Base-by-base conservation (phyloP, 2,888 invertebrate genomes). In the Meganola albula region DNA sequence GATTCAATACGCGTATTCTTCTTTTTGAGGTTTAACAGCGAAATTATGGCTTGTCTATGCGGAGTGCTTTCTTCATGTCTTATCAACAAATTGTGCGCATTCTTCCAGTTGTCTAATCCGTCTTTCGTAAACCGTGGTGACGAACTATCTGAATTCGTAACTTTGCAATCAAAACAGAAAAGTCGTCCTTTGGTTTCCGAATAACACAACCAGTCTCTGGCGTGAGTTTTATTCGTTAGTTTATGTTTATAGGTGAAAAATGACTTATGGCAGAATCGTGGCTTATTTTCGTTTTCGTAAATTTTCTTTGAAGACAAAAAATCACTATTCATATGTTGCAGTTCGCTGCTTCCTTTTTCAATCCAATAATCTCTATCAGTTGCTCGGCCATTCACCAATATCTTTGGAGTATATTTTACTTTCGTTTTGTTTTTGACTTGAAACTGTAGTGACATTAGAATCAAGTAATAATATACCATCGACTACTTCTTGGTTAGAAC, bases 291-390 rank as follows among this genome's bases (percentile, higher is more conserved):
- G 7, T 20, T 20, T 20, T 20, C 6, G 9, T 20, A 20, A 2
- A 20, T 20, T 20, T 20, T 20, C 9, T 26, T 26, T 26, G 26
- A 26, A 26, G 26, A 26, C 26, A 12, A 11, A 26, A 26, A 26
- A 26, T 26, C 26, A 12, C 26, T 12, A 26, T 26, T 26, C 26
- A 26, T 26, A 26, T 26, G 10, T 26, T 26, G 26, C 26, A 26
- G 11, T 26, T 26, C 26, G 26, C 26, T 26, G 26, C 26, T 26
- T 26, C 26, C 13, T 12, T 12, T 26, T 26, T 9, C 26, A 26
- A 26, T 12, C 13, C 13, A 26, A 26, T 26, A 26, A 26, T 26
- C 26, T 26, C 9, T 26, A 26, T 26, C 26, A 26, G 26, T 26
- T 26, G 12, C 26, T 26, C 26, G 26, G 26, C 26, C 26, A 26